Evolutionary conservation across 2,797 vertebrate genomes (phyloP), one percentile per base, ranked within the genome.

Genomic region (Macrochelys suwanniensis): DNA sequence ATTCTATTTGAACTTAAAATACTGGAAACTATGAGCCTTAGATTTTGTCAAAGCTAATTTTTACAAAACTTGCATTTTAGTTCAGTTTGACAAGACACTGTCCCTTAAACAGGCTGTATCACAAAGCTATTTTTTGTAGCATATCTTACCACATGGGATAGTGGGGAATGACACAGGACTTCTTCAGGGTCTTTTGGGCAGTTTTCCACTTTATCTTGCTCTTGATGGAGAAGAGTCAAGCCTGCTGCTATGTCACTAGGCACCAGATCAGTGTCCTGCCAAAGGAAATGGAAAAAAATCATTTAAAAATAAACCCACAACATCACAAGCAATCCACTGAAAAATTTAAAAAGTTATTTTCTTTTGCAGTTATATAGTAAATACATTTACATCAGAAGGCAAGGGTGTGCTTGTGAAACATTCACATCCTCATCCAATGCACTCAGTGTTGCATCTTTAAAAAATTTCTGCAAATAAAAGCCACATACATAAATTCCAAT

Each of bases 231-330:
- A 54, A 99, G 98, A 89, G 98, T 98, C 93, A 99, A 98, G 45
- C 99, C 99, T 1, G 99, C 99, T 2, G 99, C 99, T 8, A 99
- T 99, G 95, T 99, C 99, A 59, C 99, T 99, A 80, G 99, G 98
- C 84, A 99, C 99, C 93, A 99, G 98, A 84, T 99, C 99, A 4
- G 99, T 99, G 97, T 99, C 99, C 99, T 99, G 98, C 8, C 95
- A 21, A 65, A 47, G 49, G 91, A 88, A 88, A 92, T 79, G 1
- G 7, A 84, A 61, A 84, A 84, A n/a, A 7, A 2, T 0, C 79
- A 5, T 2, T 11, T 92, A 77, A 6, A 78, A 51, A 42, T 5
- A 68, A 51, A 0, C 31, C 26, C 37, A 2, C 11, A 8, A 0
- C 56, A n/a, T 61, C 11, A 0, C 0, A 16, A 71, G 57, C 89